Percentiles rank a stretch among this genome's conserved stretches.
phyloP scores from a whole-genome alignment of 2,113 vertebrate species.

The Cyanoderma ruficeps region DNA sequence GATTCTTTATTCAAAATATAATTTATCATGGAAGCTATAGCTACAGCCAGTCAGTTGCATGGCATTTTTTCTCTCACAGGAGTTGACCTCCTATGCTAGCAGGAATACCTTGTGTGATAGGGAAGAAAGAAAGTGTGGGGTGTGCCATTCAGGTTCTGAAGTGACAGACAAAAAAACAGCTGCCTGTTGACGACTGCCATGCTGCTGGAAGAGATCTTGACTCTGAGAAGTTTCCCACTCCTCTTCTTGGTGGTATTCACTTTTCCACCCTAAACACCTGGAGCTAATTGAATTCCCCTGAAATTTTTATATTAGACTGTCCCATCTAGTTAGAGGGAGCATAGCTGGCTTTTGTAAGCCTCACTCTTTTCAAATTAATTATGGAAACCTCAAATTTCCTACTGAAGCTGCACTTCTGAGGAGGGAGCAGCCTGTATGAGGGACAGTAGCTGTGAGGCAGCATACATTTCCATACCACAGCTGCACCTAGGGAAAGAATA shows the following conservation, averaged over 20 bases:
- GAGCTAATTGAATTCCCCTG: background rate
- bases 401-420: background rate
- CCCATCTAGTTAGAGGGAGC: background rate
- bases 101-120: background rate
- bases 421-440: background rate
- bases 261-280: background rate
- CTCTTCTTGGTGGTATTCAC: background rate
- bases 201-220: background rate
- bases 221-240: background rate
- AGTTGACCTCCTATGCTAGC: background rate
- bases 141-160: background rate
- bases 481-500: background rate
- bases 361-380: background rate
- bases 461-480: background rate
- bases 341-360: background rate
- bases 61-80: background rate
- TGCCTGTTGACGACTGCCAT: fast-evolving
- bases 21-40: background rate
- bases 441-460: background rate
- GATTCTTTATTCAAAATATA: background rate
- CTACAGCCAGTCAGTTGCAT: background rate
- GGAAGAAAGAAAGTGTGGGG: background rate
- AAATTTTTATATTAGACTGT: background rate
- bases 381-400: background rate
- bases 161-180: background rate